Evolutionary conservation across 2,113 vertebrate species (phyloP).

Genomic region (Aythya baeri): DNA sequence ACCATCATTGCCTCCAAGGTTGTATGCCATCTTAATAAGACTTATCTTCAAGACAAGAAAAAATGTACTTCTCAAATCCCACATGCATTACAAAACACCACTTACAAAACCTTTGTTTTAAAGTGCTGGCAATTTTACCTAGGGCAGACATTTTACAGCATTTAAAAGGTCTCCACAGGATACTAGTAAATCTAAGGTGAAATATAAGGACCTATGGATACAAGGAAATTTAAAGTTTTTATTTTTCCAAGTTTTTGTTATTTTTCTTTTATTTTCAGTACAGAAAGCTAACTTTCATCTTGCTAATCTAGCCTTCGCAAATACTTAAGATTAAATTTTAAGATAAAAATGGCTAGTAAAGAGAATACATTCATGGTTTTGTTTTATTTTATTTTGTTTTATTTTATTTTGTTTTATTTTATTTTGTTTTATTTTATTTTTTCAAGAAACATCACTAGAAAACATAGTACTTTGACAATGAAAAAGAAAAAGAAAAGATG

Average conservation of each 20-base stretch:
- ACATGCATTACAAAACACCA: constrained; percentile 75
- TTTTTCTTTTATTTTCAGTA: constrained; percentile 14
- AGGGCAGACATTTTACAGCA: constrained; percentile 69
- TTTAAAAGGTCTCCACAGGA: constrained; percentile 78
- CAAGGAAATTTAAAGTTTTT: constrained; percentile 77
- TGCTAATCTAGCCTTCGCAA: background rate
- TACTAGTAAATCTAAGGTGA: constrained; percentile 69
- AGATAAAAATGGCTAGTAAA: background rate
- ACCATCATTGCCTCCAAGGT: constrained; percentile 71
- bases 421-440: background rate
- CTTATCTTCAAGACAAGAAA: constrained; percentile 74
- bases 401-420: too few species aligned
- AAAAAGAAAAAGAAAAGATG: constrained; percentile 19
- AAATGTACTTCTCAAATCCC: constrained; percentile 79
- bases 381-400: background rate
- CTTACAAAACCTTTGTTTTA: constrained; percentile 77
- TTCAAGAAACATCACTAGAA: background rate
- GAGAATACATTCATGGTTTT: background rate
- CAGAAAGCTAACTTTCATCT: constrained; percentile 40
- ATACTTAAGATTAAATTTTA: background rate
- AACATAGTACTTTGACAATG: background rate
- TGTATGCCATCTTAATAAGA: constrained; percentile 76
- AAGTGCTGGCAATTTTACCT: constrained; percentile 77
- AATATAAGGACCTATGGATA: constrained; percentile 49
- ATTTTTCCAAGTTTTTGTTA: constrained; percentile 60